Base-by-base conservation (phyloP, 2,113 vertebrate genomes). In the Notiomystis cincta region DNA sequence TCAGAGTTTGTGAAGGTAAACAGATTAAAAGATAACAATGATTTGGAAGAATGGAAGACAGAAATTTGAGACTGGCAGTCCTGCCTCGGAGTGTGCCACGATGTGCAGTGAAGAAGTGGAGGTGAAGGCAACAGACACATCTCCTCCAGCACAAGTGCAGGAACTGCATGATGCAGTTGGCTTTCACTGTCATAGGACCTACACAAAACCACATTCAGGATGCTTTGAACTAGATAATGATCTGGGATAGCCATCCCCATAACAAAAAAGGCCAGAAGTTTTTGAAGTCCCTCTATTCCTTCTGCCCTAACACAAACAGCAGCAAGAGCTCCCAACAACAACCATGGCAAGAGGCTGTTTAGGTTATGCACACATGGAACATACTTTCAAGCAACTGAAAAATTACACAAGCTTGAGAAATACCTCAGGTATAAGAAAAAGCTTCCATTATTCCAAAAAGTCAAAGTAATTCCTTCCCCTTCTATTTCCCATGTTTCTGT, bases 71-170 rank as follows among this genome's bases (percentile, higher is more conserved):
- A 53, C 17, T 14, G 9, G 45, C 19, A 77, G 37, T n/a, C 57
- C 40, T 1, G 9, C 42, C 85, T 10, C 30, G 8, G 24, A 48
- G 15, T 12, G 31, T 31, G 19, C 28, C 57, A 48, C 1, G 0
- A 54, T 1, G 12, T 33, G 19, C 40, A 79, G 47, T 2, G 5
- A 38, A 31, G 87, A 25, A 38, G n/a, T 0, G 21, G 18, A 87
- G 56, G 47, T 28, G 11, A 79, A 86, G 28, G 65, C 53, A 84
- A 64, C 8, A 70, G 69, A 81, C 4, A 23, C 7, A 44, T 11
- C 45, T 82, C 25, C 42, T 47, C 28, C 31, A 72, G 31, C 11
- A 56, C 33, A 42, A 0, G 3, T 19, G 45, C 31, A 82, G 31
- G 33, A 91, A 65, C 17, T 27, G 35, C 17, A 65, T 13, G 35